phyloP scores from a whole-genome alignment of 2,888 invertebrate species.

The Nomada lathburiana region DNA sequence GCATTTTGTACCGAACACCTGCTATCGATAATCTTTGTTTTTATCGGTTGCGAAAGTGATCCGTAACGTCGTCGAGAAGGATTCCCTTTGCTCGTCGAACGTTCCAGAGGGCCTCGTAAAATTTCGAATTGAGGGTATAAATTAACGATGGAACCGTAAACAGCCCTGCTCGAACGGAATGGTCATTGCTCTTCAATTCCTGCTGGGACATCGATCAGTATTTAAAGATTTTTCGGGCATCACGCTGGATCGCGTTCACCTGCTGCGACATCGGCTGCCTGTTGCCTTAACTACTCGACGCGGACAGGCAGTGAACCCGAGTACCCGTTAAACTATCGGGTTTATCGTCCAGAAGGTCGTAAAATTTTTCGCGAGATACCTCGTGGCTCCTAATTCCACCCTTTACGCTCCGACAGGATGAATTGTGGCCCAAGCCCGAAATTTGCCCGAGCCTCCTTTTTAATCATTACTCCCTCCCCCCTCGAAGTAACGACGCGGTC shows the following conservation, averaged over 20 bases:
- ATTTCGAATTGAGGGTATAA: background rate
- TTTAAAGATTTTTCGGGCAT: constrained; percentile 32
- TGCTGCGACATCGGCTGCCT: constrained; percentile 59
- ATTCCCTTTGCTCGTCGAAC: background rate
- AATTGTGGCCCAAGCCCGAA: constrained; percentile 57
- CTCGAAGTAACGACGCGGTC: constrained; percentile 34
- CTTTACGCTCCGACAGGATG: constrained; percentile 46
- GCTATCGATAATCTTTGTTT: constrained; percentile 31
- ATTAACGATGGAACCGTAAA: background rate
- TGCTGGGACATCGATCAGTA: constrained; percentile 35
- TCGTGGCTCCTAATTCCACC: constrained; percentile 52
- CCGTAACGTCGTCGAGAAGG: constrained; percentile 24
- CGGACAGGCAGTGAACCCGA: constrained; percentile 70
- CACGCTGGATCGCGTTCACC: constrained; percentile 38
- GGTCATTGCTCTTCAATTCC: constrained; percentile 20
- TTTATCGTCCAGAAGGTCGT: constrained; percentile 77
- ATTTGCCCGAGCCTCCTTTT: constrained; percentile 26
- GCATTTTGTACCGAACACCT: constrained; percentile 27
- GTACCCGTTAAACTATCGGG: constrained; percentile 77
- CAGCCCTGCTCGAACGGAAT: background rate
- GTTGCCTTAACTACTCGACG: constrained; percentile 69
- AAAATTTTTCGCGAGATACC: constrained; percentile 70
- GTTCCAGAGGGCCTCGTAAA: background rate
- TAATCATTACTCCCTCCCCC: constrained; percentile 5
- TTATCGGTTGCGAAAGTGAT: constrained; percentile 56